Conservation (phyloP, 2,888 invertebrate species). For the Archaeoteleia sp. region DNA sequence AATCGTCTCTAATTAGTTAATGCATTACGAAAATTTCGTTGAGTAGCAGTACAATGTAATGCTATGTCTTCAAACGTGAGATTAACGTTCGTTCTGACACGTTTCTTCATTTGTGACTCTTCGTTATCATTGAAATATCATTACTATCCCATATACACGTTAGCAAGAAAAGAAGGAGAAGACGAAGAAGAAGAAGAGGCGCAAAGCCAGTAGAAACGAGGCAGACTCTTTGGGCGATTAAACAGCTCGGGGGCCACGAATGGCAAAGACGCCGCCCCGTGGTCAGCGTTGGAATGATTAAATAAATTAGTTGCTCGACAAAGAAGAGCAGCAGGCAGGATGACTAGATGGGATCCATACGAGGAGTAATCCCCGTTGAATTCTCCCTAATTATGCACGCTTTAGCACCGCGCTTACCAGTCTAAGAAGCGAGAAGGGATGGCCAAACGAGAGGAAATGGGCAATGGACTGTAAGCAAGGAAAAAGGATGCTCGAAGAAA, state of each 20-base stretch:
- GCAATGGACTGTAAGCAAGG: constrained; percentile 20
- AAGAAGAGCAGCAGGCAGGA: constrained; percentile 67
- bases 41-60: too few relatives aligned
- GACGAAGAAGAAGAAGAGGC: constrained; percentile 7
- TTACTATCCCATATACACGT: constrained; percentile 10
- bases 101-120: constrained; percentile 5
- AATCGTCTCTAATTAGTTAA: too few relatives aligned
- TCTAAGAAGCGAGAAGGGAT: constrained; percentile 33
- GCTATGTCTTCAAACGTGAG: too few relatives aligned
- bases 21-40: too few relatives aligned
- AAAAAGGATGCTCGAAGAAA: constrained; percentile 17
- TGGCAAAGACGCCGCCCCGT: constrained; percentile 59
- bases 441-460: constrained; percentile 28
- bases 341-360: constrained; percentile 71
- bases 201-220: constrained; percentile 19
- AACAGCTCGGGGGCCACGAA: constrained; percentile 22
- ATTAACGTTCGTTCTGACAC: neutral
- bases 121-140: constrained; percentile 35
- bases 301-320: constrained; percentile 73
- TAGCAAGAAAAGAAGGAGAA: constrained; percentile 2
- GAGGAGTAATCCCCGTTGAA: constrained; percentile 73
- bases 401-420: constrained; percentile 69
- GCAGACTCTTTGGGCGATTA: constrained; percentile 38
- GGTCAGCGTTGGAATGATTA: constrained; percentile 68
- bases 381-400: constrained; percentile 74